Base-by-base conservation (phyloP, 2,888 invertebrate genomes). In the Operophtera brumata region DNA sequence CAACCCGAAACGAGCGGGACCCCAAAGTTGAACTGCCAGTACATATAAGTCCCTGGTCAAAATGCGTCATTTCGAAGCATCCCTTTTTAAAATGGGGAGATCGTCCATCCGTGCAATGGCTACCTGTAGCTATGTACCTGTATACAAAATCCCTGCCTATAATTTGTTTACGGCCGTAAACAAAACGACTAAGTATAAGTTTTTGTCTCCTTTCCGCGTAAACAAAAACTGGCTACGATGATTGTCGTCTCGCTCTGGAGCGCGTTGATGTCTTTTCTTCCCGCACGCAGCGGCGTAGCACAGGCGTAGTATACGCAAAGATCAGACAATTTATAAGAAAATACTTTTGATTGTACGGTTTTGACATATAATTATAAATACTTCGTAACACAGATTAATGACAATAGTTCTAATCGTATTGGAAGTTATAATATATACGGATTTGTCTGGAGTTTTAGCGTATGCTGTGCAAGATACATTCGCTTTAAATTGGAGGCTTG, bases 231-330 rank as follows among this genome's bases (percentile, higher is more conserved):
- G 61, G 64, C 66, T 66, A 65, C 58, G 61, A 49, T 54, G 61
- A 54, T 63, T 56, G 63, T 65, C 62, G 62, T 85, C 84, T 77
- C 82, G 67, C 70, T 79, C 69, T 60, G 71, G 63, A 65, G 73
- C 75, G 80, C 88, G 88, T 88, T 87, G 86, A 89, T 82, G 86
- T 89, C 89, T 87, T 88, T 88, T 86, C 73, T 75, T 82, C 74
- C 73, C 71, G 75, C 73, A 54, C 70, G 75, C 71, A 66, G 69
- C 47, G 51, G 57, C 60, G 66, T 63, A 80, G 82, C 71, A 67
- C 68, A 49, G 53, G 53, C 56, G 65, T 63, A 81, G 83, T 75
- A 80, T 70, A 82, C 47, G 67, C 52, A 59, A 70, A 71, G 59
- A 52, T 47, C 47, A 65, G 61, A 67, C 56, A 51, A 62, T 55